phyloP scores from a whole-genome alignment of 2,888 invertebrate species.

The Plutella xylostella region DNA sequence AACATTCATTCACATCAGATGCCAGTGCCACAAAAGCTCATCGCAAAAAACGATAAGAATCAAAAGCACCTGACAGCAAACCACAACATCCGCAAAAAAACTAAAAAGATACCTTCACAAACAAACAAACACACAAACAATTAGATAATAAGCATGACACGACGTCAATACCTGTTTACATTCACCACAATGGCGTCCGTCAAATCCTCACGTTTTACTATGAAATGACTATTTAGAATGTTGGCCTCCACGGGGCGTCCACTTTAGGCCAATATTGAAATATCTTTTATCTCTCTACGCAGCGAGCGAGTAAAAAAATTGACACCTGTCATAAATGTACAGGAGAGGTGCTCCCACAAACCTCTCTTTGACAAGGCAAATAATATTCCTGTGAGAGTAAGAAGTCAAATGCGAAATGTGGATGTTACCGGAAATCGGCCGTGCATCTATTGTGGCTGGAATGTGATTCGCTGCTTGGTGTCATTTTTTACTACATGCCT shows the following conservation, averaged over 20 bases:
- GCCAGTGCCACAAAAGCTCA: too few relatives aligned
- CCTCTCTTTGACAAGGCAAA: background rate
- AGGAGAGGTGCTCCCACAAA: constrained; percentile 27
- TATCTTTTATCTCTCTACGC: constrained; percentile 38
- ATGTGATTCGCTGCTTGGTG: background rate
- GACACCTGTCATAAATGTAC: constrained; percentile 49
- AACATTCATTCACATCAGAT: too few relatives aligned
- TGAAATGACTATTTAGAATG: constrained; percentile 16
- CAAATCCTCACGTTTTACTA: constrained; percentile 23
- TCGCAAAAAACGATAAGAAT: too few relatives aligned
- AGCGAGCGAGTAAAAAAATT: constrained; percentile 27
- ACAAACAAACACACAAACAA: constrained; percentile 3
- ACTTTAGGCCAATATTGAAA: constrained; percentile 46
- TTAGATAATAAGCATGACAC: constrained; percentile 1
- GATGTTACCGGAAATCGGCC: too few relatives aligned
- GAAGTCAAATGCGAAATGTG: too few relatives aligned
- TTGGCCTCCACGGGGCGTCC: constrained; percentile 38
- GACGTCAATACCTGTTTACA: constrained; percentile 24
- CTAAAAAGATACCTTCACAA: background rate
- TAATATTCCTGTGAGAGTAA: too few relatives aligned
- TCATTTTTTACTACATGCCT: too few relatives aligned
- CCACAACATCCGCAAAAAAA: too few relatives aligned
- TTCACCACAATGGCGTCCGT: constrained; percentile 23
- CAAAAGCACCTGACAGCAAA: constrained; percentile 4
- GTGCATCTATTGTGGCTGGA: background rate